phyloP scores from a whole-genome alignment of 2,113 vertebrate species.

The Dasypus novemcinctus region DNA sequence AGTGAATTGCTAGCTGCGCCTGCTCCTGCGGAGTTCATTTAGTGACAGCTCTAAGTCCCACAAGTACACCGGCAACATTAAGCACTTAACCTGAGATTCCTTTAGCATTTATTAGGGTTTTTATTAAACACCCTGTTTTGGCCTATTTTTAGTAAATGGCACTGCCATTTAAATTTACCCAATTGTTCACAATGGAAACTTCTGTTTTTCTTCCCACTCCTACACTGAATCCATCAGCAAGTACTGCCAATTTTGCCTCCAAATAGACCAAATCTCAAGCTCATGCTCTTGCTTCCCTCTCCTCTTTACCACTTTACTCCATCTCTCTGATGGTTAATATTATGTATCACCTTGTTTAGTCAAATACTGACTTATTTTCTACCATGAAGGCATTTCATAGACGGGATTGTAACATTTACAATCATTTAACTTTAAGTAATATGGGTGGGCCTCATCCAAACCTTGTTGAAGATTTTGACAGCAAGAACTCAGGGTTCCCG shows the following conservation, averaged over 20 bases:
- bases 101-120: background rate
- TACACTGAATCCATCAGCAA: background rate
- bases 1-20: background rate
- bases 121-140: background rate
- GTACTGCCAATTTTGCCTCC: background rate
- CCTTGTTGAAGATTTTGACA: too few relatives aligned
- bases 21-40: too few relatives aligned
- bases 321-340: too few relatives aligned
- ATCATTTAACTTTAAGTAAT: too few relatives aligned
- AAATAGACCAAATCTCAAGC: background rate
- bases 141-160: background rate
- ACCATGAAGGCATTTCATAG: too few relatives aligned
- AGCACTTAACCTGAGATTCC: background rate
- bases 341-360: too few relatives aligned
- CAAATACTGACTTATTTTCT: too few relatives aligned
- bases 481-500: too few relatives aligned
- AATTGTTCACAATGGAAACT: background rate
- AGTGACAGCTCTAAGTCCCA: too few relatives aligned
- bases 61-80: background rate
- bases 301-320: background rate
- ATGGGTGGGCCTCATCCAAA: too few relatives aligned
- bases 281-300: background rate
- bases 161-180: background rate
- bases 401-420: too few relatives aligned
- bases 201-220: background rate